These are phyloP conservation scores for Tokudaia muenninki DNA, from an alignment of 2,797 vertebrate genomes.

Conservation along the genomic window DNA sequence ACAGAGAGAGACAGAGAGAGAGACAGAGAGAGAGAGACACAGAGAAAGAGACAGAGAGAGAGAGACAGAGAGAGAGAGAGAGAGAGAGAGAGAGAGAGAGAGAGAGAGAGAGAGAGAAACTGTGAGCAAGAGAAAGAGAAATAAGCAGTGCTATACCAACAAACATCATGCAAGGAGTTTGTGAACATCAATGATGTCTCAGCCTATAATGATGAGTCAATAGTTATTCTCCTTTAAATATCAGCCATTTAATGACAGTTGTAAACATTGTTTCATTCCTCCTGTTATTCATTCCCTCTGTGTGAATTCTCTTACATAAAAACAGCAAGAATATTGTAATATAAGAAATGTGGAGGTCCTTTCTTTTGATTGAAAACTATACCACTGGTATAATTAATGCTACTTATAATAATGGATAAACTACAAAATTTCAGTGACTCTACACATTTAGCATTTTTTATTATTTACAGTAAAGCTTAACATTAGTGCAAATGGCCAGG, in stretches of 20 bases:
- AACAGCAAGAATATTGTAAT: background rate
- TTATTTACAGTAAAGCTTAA: constrained; percentile 43
- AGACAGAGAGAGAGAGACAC: too few relatives aligned
- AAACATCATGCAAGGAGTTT: constrained; percentile 39
- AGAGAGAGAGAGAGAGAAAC: background rate
- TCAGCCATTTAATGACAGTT: constrained; percentile 37
- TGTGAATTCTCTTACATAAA: constrained; percentile 32
- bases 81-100: background rate
- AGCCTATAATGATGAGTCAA: constrained; percentile 25
- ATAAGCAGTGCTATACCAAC: background rate
- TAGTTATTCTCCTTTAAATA: constrained; percentile 44
- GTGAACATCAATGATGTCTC: background rate
- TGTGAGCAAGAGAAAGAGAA: too few relatives aligned
- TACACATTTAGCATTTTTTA: background rate
- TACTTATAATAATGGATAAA: background rate
- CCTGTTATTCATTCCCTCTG: background rate
- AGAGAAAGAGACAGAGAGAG: background rate
- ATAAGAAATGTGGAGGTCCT: background rate
- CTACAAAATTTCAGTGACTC: background rate
- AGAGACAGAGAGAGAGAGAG: background rate
- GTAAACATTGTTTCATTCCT: constrained; percentile 8
- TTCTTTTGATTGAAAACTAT: constrained; percentile 31
- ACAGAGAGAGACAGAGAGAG: background rate
- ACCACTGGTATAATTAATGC: constrained; percentile 37
- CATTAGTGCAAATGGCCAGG: background rate